A percentile compares a stretch with the other conserved stretches of the same genome.
Evolutionary conservation across 2,888 invertebrate genomes (phyloP).

Genomic region (Drosophila infuscata): DNA sequence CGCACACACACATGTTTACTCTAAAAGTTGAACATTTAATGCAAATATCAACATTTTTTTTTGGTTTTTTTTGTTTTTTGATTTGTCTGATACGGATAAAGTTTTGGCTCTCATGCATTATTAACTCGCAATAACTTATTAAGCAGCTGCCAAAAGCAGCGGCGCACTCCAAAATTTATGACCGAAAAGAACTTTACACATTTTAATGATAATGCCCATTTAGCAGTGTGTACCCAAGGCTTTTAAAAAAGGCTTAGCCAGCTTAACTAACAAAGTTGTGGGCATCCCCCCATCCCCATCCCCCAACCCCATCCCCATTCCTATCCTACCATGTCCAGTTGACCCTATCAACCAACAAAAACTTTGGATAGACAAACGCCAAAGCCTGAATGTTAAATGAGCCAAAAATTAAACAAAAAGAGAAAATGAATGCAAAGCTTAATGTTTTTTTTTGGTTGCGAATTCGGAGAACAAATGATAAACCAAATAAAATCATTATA

Average conservation of each 20-base stretch:
- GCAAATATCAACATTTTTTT: slow-evolving; percentile 49
- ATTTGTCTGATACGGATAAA: slow-evolving; percentile 47
- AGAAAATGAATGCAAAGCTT: slow-evolving; percentile 19
- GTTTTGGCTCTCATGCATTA: slow-evolving; percentile 69
- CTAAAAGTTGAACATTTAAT: slow-evolving; percentile 57
- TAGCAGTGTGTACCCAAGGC: slow-evolving; percentile 77
- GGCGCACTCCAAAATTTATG: slow-evolving; percentile 67
- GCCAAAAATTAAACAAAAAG: slow-evolving; percentile 35
- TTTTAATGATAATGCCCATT: slow-evolving; percentile 82
- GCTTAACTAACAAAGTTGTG: slow-evolving; percentile 76
- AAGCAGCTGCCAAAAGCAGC: slow-evolving; percentile 46
- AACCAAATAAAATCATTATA: slow-evolving; percentile 2
- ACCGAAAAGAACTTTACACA: slow-evolving; percentile 70
- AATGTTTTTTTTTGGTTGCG: slow-evolving; percentile 24
- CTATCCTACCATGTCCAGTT: not conserved
- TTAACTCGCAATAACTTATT: slow-evolving; percentile 62
- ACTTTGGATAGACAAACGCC: slow-evolving; percentile 55
- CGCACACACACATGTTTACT: not conserved
- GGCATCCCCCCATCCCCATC: not conserved
- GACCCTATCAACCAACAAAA: slow-evolving; percentile 46
- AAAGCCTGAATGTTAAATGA: slow-evolving; percentile 78
- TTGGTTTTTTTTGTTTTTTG: slow-evolving; percentile 29
- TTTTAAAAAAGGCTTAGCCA: slow-evolving; percentile 79
- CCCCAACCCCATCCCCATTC: not conserved
- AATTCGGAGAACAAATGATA: slow-evolving; percentile 5